Conservation (phyloP, 1,140 invertebrate genomes). For the Eriocheir sinensis region DNA sequence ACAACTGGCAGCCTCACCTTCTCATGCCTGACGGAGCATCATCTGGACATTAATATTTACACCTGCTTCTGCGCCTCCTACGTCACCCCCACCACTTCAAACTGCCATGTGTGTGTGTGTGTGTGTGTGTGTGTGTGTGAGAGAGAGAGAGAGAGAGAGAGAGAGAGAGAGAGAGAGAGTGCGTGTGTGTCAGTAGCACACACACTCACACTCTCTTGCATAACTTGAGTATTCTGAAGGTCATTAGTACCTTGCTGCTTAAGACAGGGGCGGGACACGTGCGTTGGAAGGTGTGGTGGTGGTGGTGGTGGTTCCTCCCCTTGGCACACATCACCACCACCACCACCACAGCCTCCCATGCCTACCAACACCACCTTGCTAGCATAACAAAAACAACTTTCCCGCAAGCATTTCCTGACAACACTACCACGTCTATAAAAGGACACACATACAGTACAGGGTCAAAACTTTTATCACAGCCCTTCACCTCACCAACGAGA, state of each 20-base stretch:
- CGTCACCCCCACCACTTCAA: neutral
- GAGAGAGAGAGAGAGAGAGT: conserved; percentile 48
- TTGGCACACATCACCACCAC: neutral
- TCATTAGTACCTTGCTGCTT: conserved; percentile 4
- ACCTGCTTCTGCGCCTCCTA: neutral
- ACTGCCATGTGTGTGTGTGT: conserved; percentile 27
- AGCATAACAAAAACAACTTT: neutral
- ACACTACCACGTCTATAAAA: neutral
- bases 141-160: conserved; percentile 41
- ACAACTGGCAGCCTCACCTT: neutral
- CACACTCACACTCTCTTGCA: neutral
- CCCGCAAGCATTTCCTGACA: neutral
- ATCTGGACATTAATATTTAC: neutral
- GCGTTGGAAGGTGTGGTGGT: neutral
- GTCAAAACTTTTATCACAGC: too few species aligned
- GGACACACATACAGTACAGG: too few species aligned
- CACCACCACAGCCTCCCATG: too few species aligned
- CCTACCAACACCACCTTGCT: too few species aligned
- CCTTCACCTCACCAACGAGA: too few species aligned
- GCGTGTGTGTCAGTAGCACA: conserved; percentile 20
- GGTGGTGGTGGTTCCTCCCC: neutral
- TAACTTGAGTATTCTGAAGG: neutral
- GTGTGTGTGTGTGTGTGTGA: neutral
- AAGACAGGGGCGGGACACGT: neutral
- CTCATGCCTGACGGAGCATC: neutral